These are phyloP conservation scores for Prenolepis imparis DNA, from an alignment of 2,888 invertebrate species.

Conservation along the genomic window DNA sequence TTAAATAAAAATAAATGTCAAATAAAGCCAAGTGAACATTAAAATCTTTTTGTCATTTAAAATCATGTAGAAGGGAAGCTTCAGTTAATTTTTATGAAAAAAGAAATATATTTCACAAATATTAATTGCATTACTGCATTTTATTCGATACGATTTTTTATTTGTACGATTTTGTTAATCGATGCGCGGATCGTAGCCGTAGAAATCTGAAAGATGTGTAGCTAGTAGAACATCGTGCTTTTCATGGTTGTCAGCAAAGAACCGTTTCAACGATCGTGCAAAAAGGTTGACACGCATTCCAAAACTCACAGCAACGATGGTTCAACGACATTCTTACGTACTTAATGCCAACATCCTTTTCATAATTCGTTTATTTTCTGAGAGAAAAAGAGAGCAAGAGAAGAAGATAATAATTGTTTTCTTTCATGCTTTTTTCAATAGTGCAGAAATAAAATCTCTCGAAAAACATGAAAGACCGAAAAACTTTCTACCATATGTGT, in stretches of 20 bases:
- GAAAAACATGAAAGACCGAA: neutral
- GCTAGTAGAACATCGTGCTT: conserved; percentile 17
- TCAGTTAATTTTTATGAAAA: neutral
- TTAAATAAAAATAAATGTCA: neutral
- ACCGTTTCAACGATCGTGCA: conserved; percentile 72
- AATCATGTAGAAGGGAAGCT: neutral
- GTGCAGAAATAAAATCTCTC: neutral
- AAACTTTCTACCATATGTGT: neutral
- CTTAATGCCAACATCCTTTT: conserved; percentile 31
- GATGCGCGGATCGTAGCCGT: conserved; percentile 6
- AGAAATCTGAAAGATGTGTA: conserved; percentile 26
- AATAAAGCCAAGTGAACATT: neutral
- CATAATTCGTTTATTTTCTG: neutral
- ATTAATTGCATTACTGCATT: neutral
- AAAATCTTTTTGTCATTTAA: neutral
- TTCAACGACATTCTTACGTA: conserved; percentile 68
- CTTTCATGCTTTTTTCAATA: neutral
- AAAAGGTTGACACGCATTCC: conserved; percentile 79
- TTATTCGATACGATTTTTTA: neutral
- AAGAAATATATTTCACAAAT: neutral
- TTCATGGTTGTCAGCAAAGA: conserved; percentile 63
- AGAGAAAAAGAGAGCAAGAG: neutral
- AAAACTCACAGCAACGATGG: conserved; percentile 65
- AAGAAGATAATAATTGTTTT: neutral
- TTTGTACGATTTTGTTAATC: neutral